Conservation (phyloP, 2,888 invertebrate species). For the Drosophila sordidapex region DNA sequence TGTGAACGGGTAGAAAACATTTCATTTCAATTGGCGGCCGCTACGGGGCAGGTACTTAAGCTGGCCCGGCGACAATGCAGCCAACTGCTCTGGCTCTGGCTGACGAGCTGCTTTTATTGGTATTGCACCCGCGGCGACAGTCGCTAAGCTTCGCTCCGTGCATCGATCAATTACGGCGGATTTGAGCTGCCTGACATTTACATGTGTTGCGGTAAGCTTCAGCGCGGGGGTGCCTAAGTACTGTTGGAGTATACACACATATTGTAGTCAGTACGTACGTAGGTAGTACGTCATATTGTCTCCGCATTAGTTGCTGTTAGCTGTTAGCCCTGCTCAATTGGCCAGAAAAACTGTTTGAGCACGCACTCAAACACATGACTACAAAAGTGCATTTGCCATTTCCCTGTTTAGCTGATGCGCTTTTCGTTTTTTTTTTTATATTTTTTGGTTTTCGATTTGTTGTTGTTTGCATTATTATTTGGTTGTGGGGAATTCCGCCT, state of each 20-base stretch:
- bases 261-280: constrained; percentile 1
- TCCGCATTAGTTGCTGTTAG: constrained; percentile 39
- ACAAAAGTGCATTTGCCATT: constrained; percentile 64
- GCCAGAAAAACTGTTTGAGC: constrained; percentile 75
- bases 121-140: constrained; percentile 78
- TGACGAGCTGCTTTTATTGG: constrained; percentile 56
- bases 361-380: constrained; percentile 72
- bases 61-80: constrained; percentile 57
- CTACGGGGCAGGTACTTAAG: constrained; percentile 74
- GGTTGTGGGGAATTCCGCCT: constrained; percentile 77
- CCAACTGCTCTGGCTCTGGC: constrained; percentile 19
- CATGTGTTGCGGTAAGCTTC: constrained; percentile 76
- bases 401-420: constrained; percentile 41
- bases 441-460: constrained; percentile 19
- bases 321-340: constrained; percentile 65
- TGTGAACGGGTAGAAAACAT: constrained; percentile 44
- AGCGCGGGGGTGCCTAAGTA: constrained; percentile 45
- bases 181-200: constrained; percentile 69
- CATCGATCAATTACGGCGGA: constrained; percentile 78
- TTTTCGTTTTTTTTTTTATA: constrained; percentile 19
- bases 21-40: constrained; percentile 48
- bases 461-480: constrained; percentile 24
- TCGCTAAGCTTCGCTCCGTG: constrained; percentile 72
- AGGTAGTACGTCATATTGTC: constrained; percentile 22
- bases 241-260: neutral